phyloP scores from a whole-genome alignment of 2,888 invertebrate species.

The Pyralis farinalis region DNA sequence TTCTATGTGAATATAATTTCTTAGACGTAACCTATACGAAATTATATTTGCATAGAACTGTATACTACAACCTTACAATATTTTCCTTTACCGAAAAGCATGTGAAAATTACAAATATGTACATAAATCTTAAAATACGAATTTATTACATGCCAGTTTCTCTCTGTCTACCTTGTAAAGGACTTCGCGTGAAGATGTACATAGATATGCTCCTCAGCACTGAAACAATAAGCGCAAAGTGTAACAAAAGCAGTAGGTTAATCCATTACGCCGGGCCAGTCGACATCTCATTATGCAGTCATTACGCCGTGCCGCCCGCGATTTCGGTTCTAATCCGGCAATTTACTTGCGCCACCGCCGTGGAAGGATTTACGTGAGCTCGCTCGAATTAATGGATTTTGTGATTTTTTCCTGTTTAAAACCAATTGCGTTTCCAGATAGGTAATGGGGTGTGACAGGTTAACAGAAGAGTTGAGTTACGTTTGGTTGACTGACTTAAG shows the following conservation, averaged over 20 bases:
- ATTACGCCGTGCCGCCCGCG: slow-evolving; percentile 30
- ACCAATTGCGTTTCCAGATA: slow-evolving; percentile 4
- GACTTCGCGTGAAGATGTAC: too few relatives aligned
- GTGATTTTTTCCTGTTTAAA: slow-evolving; percentile 5
- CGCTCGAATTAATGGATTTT: slow-evolving; percentile 8
- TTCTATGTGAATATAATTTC: too few relatives aligned
- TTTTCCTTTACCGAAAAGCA: too few relatives aligned
- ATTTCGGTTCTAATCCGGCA: slow-evolving; percentile 34
- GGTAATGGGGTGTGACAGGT: neutral
- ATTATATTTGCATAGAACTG: too few relatives aligned
- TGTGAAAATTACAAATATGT: too few relatives aligned
- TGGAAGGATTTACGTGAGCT: slow-evolving; percentile 7
- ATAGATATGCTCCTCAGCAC: too few relatives aligned
- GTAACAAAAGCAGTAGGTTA: slow-evolving; percentile 5
- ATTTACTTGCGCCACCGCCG: slow-evolving; percentile 25
- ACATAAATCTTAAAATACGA: too few relatives aligned
- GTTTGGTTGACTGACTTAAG: too few relatives aligned
- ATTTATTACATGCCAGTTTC: too few relatives aligned
- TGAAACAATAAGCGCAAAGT: neutral
- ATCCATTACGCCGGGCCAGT: slow-evolving; percentile 8
- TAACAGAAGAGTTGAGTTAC: slow-evolving; percentile 1
- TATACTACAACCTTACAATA: too few relatives aligned
- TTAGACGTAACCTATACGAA: too few relatives aligned
- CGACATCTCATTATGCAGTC: slow-evolving; percentile 17
- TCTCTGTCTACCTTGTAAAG: too few relatives aligned